Percentiles rank a stretch among this genome's conserved stretches.
Conservation (phyloP, 2,888 invertebrate genomes). For the Eutolmus rufibarbis region DNA sequence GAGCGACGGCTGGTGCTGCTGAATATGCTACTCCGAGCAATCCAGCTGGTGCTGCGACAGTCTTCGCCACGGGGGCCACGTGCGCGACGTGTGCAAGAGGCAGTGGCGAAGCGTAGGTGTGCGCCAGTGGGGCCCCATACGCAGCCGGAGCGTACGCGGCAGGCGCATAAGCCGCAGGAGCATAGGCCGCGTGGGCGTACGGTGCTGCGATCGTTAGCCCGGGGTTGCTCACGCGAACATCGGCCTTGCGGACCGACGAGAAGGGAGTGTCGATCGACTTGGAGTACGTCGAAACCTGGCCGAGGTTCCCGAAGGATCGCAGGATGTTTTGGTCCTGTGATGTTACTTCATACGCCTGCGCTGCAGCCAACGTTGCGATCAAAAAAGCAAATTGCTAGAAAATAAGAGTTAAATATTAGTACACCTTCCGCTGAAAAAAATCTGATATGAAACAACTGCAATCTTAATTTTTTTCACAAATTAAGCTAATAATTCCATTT, state of each 20-base stretch:
- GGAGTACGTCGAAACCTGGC: slow-evolving; percentile 73
- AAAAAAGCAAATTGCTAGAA: background rate
- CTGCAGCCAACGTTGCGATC: background rate
- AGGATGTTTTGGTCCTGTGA: slow-evolving; percentile 69
- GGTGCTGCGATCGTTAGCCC: slow-evolving; percentile 59
- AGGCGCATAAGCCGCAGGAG: slow-evolving; percentile 48
- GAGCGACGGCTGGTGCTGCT: slow-evolving; percentile 69
- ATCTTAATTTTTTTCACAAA: no score
- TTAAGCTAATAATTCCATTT: no score
- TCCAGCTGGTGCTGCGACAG: slow-evolving; percentile 64
- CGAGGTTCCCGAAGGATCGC: slow-evolving; percentile 72
- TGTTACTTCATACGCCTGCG: slow-evolving; percentile 58
- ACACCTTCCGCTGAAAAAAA: background rate
- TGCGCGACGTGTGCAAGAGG: slow-evolving; percentile 43
- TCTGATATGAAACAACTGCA: no score
- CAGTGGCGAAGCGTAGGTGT: slow-evolving; percentile 45
- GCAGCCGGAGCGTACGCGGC: slow-evolving; percentile 51
- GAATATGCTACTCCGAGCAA: slow-evolving; percentile 70
- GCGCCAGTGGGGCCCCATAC: slow-evolving; percentile 49
- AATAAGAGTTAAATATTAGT: background rate
- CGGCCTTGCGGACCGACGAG: slow-evolving; percentile 74
- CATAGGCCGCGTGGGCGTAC: slow-evolving; percentile 57
- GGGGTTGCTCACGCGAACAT: slow-evolving; percentile 75
- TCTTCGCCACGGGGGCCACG: slow-evolving; percentile 47
- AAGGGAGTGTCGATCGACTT: slow-evolving; percentile 77